phyloP scores from a whole-genome alignment of 2,113 vertebrate species.

The Mus spicilegus region DNA sequence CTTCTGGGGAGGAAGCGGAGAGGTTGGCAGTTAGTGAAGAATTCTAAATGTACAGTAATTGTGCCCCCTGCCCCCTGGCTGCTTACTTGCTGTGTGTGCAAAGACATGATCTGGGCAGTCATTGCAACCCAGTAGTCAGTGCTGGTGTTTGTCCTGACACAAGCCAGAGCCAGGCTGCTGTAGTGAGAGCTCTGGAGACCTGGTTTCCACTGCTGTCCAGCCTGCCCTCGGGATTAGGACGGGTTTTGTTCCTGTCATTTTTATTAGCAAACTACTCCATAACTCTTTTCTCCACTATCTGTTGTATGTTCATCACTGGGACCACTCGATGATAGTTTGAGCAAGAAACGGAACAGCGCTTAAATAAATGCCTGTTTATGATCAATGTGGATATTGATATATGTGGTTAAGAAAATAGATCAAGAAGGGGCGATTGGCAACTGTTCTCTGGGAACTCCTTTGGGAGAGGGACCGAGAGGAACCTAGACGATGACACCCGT shows the following conservation, averaged over 20 bases:
- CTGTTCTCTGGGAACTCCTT: neutral
- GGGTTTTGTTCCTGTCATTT: neutral
- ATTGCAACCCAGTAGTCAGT: neutral
- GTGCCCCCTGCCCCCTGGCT: neutral
- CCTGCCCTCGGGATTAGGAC: neutral
- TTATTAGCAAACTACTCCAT: neutral
- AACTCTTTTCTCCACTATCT: neutral
- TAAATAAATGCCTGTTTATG: neutral
- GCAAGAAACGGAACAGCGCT: neutral
- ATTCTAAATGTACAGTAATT: neutral
- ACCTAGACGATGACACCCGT: too few relatives aligned
- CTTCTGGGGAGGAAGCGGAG: neutral
- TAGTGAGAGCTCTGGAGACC: neutral
- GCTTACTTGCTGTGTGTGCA: neutral
- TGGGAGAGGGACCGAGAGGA: neutral
- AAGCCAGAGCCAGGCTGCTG: neutral
- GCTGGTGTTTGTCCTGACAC: neutral
- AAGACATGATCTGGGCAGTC: neutral
- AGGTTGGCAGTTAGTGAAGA: neutral
- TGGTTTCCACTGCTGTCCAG: neutral
- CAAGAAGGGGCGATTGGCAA: neutral
- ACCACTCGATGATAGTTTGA: neutral
- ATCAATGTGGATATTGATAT: neutral
- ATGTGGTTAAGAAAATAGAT: neutral
- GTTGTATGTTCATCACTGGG: neutral